Evolutionary conservation across 2,113 vertebrate genomes (phyloP), one percentile per base, ranked within the genome.

Genomic region (Tupaia tana): DNA sequence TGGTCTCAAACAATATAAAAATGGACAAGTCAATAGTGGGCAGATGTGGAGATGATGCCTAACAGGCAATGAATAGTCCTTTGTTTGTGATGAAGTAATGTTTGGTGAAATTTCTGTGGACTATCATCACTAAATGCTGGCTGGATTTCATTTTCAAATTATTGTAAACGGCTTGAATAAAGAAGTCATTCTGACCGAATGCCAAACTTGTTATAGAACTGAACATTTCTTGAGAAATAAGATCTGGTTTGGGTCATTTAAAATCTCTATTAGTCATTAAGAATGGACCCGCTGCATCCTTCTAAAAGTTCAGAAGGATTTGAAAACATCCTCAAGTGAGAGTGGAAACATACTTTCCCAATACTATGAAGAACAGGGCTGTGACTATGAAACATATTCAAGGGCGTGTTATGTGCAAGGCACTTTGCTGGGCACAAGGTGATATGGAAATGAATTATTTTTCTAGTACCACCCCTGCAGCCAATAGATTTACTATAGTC

Each of bases 121-220:
- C 88, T 94, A 96, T 91, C 96, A 97, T 96, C 95, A 89, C 90
- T 96, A 96, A 96, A 97, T 87, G 86, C 93, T 94, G 90, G 34
- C 95, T 97, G 82, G 22, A 95, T 97, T 98, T 96, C 97, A 93
- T 97, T 95, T 97, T 91, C 79, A 95, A 98, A 90, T 97, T 94
- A 93, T 82, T 97, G 78, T 25, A 75, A 92, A 95, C n/a, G 91
- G 86, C 0, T 0, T 88, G 66, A 94, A 94, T 96, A 96, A 95
- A 95, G 86, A 89, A 92, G 80, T 80, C 80, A 89, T 95, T 90
- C 58, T 92, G 92, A 92, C 29, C 70, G 58, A 96, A 96, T 97
- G 97, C 97, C 96, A 98, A 98, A 86, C 90, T 97, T 95, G 93
- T 93, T 97, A 97, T 96, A 94, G 84, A 91, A 77, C 90, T 92